Evolutionary conservation across 2,888 invertebrate genomes (phyloP).

Genomic region (Chesias legatella): DNA sequence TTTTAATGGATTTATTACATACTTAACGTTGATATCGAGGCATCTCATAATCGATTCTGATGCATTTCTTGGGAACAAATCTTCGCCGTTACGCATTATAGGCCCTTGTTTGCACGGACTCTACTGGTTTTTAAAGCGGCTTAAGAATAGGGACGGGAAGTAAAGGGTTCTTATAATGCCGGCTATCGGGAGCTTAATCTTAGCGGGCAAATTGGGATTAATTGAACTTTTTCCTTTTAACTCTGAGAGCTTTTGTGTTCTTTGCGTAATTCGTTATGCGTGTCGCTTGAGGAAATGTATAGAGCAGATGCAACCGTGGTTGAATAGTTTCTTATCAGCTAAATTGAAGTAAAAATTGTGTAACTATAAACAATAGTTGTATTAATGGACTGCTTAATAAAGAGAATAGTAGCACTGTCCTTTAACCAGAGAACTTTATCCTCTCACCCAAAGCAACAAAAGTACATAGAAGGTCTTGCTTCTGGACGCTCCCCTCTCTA

Average conservation of each 20-base stretch:
- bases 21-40: slow-evolving; percentile 40
- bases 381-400: too few species aligned
- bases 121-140: slow-evolving; percentile 72
- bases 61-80: slow-evolving; percentile 58
- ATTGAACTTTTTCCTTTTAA: slow-evolving; percentile 76
- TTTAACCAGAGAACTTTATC: too few species aligned
- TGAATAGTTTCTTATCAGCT: background rate
- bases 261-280: slow-evolving; percentile 63
- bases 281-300: slow-evolving; percentile 53
- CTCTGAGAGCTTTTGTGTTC: slow-evolving; percentile 62
- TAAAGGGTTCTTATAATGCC: slow-evolving; percentile 72
- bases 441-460: too few species aligned
- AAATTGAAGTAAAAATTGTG: too few species aligned
- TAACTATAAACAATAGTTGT: too few species aligned
- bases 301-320: slow-evolving; percentile 49
- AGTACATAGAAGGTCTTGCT: too few species aligned
- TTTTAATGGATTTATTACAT: slow-evolving; percentile 17
- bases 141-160: slow-evolving; percentile 65
- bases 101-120: slow-evolving; percentile 72
- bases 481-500: too few species aligned
- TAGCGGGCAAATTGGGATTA: slow-evolving; percentile 77
- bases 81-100: slow-evolving; percentile 70
- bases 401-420: too few species aligned
- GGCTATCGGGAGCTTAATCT: slow-evolving; percentile 75
- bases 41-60: slow-evolving; percentile 46